These are phyloP conservation scores for Apodemus agrarius DNA, from an alignment of 2,797 vertebrate genomes.

Conservation along the genomic window DNA sequence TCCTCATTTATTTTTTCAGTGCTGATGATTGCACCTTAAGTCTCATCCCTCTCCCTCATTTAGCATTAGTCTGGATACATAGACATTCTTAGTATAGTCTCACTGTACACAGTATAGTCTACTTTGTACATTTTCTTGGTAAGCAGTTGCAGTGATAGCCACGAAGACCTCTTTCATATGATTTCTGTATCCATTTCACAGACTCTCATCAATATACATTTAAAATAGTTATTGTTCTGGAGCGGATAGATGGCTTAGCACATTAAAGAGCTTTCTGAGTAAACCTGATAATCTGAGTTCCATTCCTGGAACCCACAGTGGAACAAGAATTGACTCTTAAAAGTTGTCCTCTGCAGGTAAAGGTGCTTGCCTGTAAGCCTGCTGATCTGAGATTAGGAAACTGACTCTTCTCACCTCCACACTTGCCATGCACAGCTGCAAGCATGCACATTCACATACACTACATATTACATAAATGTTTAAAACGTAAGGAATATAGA, in stretches of 20 bases:
- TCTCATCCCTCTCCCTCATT: neutral
- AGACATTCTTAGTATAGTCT: neutral
- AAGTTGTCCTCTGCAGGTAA: neutral
- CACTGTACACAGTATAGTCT: neutral
- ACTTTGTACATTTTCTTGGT: neutral
- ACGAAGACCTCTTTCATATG: neutral
- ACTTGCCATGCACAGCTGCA: neutral
- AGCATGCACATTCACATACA: neutral
- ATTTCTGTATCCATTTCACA: neutral
- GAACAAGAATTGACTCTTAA: neutral
- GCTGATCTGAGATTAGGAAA: neutral
- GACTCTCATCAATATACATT: neutral
- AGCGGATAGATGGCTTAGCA: neutral
- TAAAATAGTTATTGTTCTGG: neutral
- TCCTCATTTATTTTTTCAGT: neutral
- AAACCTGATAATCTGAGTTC: neutral
- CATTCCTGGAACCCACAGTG: too few species aligned
- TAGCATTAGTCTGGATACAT: neutral
- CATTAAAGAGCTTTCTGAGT: neutral
- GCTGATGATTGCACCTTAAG: neutral
- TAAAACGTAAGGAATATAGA: neutral
- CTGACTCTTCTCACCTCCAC: neutral
- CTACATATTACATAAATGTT: neutral
- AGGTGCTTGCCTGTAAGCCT: neutral
- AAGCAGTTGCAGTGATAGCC: neutral